Percentiles rank a stretch among this genome's conserved stretches.
These are phyloP conservation scores for Conger conger DNA, from an alignment of 2,113 vertebrate genomes.

Conservation along the genomic window DNA sequence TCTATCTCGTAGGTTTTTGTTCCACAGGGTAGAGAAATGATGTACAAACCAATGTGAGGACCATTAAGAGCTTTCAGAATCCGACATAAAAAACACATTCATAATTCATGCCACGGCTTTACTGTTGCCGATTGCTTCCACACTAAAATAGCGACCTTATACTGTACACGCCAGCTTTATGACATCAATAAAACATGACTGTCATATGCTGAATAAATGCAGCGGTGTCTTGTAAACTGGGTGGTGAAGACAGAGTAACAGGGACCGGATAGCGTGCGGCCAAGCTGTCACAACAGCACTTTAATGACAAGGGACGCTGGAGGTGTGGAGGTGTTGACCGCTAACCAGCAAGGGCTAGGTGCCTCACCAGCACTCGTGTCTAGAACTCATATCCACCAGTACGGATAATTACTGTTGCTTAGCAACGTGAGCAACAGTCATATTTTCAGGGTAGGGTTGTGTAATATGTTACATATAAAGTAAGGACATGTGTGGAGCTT, in stretches of 20 bases:
- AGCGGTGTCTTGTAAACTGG: background rate
- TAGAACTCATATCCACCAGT: background rate
- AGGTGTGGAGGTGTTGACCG: background rate
- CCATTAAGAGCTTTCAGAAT: constrained; percentile 6
- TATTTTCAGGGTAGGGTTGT: background rate
- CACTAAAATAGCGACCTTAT: background rate
- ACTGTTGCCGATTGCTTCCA: background rate
- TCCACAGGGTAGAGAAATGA: background rate
- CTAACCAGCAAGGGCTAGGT: background rate
- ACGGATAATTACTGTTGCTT: background rate
- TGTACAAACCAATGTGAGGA: background rate
- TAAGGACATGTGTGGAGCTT: background rate
- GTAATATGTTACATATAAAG: background rate
- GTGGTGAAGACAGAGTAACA: background rate
- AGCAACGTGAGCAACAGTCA: background rate
- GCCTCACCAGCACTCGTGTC: background rate
- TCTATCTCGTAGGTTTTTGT: background rate
- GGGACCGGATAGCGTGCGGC: background rate
- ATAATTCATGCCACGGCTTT: background rate
- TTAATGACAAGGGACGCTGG: background rate
- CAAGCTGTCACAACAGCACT: background rate
- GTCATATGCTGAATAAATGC: background rate
- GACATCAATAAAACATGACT: constrained; percentile 20
- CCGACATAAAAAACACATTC: constrained; percentile 13
- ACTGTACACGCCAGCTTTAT: constrained; percentile 10